phyloP scores from a whole-genome alignment of 1,140 invertebrate genomes.

The Cherax quadricarinatus region DNA sequence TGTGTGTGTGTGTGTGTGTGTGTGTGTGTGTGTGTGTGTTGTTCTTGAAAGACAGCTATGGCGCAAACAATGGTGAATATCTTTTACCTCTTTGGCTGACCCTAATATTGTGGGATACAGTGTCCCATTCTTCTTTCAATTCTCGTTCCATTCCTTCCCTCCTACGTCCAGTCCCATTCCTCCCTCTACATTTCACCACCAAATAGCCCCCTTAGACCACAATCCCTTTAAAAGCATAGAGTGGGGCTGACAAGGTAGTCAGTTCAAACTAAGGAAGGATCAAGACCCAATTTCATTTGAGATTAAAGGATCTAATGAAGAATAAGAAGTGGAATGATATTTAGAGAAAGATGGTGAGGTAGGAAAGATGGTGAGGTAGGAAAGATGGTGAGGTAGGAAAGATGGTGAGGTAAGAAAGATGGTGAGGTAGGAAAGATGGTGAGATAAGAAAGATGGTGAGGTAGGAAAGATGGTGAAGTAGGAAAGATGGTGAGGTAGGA shows the following conservation, averaged over 20 bases:
- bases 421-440: neutral
- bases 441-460: neutral
- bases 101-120: too few relatives aligned
- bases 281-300: neutral
- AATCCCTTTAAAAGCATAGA: neutral
- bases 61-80: too few relatives aligned
- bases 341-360: neutral
- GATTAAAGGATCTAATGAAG: too few relatives aligned
- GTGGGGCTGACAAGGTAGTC: neutral
- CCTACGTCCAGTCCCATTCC: neutral
- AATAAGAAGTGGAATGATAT: neutral
- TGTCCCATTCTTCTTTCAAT: too few relatives aligned
- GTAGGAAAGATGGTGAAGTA: too few relatives aligned
- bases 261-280: neutral
- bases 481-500: too few relatives aligned
- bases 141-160: too few relatives aligned
- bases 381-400: slow-evolving; percentile 22
- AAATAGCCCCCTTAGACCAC: neutral
- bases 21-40: too few relatives aligned
- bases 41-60: too few relatives aligned
- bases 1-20: too few relatives aligned
- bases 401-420: neutral
- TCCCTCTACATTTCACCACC: neutral
- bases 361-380: slow-evolving; percentile 8
- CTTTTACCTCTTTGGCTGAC: too few relatives aligned